Evolutionary conservation across 2,113 vertebrate genomes (phyloP), one percentile per base, ranked within the genome.

Genomic region (Alethe diademata): DNA sequence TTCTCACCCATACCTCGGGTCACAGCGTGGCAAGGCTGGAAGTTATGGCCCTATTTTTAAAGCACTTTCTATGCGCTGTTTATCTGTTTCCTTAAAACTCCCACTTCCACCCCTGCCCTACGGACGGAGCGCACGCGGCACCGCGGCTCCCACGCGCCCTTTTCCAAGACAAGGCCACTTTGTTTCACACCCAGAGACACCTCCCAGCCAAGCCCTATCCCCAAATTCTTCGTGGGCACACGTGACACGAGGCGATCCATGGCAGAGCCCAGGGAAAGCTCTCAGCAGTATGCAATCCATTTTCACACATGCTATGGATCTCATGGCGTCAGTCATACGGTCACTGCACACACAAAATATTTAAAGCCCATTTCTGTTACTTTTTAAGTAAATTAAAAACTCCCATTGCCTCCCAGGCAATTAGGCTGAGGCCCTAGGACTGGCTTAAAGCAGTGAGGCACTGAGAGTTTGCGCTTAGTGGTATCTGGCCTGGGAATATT

Each of bases 1-100:
- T 36, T 84, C 76, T 87, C 57, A 19, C 70, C 69, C 18, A 0
- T 57, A 57, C 45, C 64, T 12, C 0, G 0, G 56, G 65, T 28
- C 12, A 19, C 64, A 10, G 0, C 0, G 5, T 26, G 33, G 66
- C 25, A 2, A 65, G 70, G 74, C 58, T 97, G 43, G 70, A 88
- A 90, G 65, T 25, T 14, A 12, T 1, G 11, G 64, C 66, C 69
- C 17, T 45, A 1, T 43, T 95, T 91, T 82, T 54, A 48, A 48
- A 79, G 60, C 29, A 2, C 66, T 96, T 95, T 89, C 72, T 91
- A 8, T 74, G 92, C 4, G 81, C 16, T 88, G 69, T 93, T 96
- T 85, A 61, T 95, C 95, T 93, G 95, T 95, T 97, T 95, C 95
- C 92, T 90, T 86, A 94, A 88, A 95, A 92, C 88, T 96, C 96